Evolutionary conservation across 1,140 invertebrate genomes (phyloP).

Genomic region (Oncopodura yosiiana): DNA sequence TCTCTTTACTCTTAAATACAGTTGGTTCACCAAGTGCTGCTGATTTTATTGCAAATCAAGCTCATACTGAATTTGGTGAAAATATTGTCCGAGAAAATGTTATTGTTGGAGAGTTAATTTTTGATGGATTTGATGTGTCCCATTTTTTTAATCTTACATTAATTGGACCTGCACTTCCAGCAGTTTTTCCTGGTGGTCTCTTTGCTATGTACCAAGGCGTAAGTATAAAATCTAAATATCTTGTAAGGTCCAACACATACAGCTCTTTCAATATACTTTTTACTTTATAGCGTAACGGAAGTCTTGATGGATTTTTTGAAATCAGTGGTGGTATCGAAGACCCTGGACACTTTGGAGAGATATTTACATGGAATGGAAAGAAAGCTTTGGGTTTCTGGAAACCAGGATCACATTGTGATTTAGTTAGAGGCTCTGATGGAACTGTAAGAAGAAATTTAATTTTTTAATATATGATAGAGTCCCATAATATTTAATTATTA

Average conservation of each 20-base stretch:
- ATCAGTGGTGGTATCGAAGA: slow-evolving; percentile 58
- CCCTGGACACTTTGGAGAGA: slow-evolving; percentile 53
- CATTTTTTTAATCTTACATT: not conserved
- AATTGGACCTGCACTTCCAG: not conserved
- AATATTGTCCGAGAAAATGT: not conserved
- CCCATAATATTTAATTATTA: not conserved
- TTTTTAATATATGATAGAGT: not conserved
- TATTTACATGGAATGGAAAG: slow-evolving; percentile 51
- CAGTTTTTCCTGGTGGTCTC: not conserved
- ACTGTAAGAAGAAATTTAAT: slow-evolving; percentile 38
- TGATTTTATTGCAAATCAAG: not conserved
- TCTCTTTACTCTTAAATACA: not conserved
- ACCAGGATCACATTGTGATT: slow-evolving; percentile 49
- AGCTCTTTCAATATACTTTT: not conserved
- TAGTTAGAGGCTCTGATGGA: slow-evolving; percentile 59
- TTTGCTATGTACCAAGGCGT: slow-evolving; percentile 8
- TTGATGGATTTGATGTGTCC: slow-evolving; percentile 1
- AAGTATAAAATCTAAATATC: not conserved
- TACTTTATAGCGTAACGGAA: slow-evolving; percentile 48
- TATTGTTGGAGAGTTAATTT: not conserved
- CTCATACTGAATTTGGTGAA: not conserved
- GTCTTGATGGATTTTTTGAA: slow-evolving; percentile 47
- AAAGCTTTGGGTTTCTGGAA: slow-evolving; percentile 48
- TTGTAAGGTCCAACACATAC: not conserved
- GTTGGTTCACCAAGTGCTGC: not conserved